Conservation (phyloP, 64 coral and sea anemone genomes). For the Dendrophyllia cribrosa region DNA sequence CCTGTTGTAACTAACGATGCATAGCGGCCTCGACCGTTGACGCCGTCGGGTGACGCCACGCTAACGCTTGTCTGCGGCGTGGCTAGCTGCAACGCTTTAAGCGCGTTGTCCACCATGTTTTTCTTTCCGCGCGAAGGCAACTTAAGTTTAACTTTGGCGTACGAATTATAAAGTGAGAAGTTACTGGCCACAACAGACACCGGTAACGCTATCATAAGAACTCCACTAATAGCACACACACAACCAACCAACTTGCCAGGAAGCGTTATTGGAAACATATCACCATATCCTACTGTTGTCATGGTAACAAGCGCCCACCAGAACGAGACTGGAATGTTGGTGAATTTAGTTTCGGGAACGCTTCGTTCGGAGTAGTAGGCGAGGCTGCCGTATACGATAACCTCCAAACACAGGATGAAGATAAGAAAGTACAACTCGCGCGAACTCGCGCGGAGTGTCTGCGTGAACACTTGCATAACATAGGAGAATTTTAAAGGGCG, state of each 20-base stretch:
- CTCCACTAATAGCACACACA: slow-evolving; percentile 85
- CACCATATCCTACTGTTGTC: slow-evolving; percentile 98
- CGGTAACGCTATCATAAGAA: slow-evolving; percentile 92
- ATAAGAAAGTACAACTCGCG: slow-evolving; percentile 94
- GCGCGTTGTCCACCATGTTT: slow-evolving; percentile 81
- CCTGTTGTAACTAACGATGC: slow-evolving; percentile 24
- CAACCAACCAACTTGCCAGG: slow-evolving; percentile 85
- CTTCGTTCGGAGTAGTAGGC: slow-evolving; percentile 91
- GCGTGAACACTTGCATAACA: slow-evolving; percentile 96
- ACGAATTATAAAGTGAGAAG: slow-evolving; percentile 92
- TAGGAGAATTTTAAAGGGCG: slow-evolving; percentile 92
- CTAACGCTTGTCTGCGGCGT: slow-evolving; percentile 87
- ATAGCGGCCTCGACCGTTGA: slow-evolving; percentile 36
- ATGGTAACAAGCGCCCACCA: slow-evolving; percentile 99
- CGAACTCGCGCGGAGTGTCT: slow-evolving; percentile 92
- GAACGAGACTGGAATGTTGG: slow-evolving; percentile 89
- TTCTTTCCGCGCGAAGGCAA: slow-evolving; percentile 79
- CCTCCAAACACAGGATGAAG: slow-evolving; percentile 87
- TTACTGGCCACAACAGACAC: slow-evolving; percentile 97
- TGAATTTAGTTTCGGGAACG: slow-evolving; percentile 56
- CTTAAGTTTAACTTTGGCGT: slow-evolving; percentile 94
- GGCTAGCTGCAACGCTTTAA: slow-evolving; percentile 85
- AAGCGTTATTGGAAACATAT: slow-evolving; percentile 84
- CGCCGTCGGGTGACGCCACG: slow-evolving; percentile 54
- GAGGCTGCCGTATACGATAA: slow-evolving; percentile 86